Conservation (phyloP, 2,888 invertebrate species). For the Andrena camellia region DNA sequence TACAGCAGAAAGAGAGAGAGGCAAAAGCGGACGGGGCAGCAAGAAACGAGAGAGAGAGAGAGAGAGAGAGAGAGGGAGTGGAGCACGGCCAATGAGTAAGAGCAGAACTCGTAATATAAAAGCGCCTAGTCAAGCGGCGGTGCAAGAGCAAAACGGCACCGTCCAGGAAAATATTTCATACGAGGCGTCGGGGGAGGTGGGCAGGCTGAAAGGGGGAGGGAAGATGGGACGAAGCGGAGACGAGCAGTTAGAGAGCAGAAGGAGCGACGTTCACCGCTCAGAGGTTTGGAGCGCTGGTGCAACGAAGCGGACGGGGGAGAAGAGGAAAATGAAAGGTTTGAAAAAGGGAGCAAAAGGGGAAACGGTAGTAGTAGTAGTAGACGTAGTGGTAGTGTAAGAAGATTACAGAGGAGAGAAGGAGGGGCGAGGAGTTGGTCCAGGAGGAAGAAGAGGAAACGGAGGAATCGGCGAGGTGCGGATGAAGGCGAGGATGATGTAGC, state of each 20-base stretch:
- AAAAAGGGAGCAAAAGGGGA: slow-evolving; percentile 36
- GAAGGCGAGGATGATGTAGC: slow-evolving; percentile 55
- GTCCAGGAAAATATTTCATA: slow-evolving; percentile 77
- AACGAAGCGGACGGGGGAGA: slow-evolving; percentile 17
- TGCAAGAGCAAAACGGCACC: slow-evolving; percentile 67
- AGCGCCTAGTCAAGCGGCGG: slow-evolving; percentile 57
- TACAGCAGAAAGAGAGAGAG: slow-evolving; percentile 50
- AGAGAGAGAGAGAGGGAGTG: not conserved
- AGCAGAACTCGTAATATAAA: slow-evolving; percentile 67
- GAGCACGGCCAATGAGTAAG: slow-evolving; percentile 41
- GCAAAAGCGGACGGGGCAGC: slow-evolving; percentile 19
- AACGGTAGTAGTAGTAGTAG: slow-evolving; percentile 22
- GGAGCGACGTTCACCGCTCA: slow-evolving; percentile 21
- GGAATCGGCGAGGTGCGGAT: slow-evolving; percentile 52
- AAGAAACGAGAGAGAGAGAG: not conserved
- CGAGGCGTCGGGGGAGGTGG: slow-evolving; percentile 48
- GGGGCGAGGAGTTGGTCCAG: not conserved
- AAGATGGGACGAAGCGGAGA: slow-evolving; percentile 9
- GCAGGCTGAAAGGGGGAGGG: slow-evolving; percentile 16
- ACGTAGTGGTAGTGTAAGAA: slow-evolving; percentile 33
- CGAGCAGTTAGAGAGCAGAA: slow-evolving; percentile 28
- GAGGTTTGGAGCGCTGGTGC: slow-evolving; percentile 11
- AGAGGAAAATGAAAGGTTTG: slow-evolving; percentile 45
- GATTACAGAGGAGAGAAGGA: slow-evolving; percentile 22
- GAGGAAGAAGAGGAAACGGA: slow-evolving; percentile 31